Evolutionary conservation across 2,113 vertebrate genomes (phyloP), one percentile per base, ranked within the genome.

Genomic region (Brachyhypopomus occidentalis): DNA sequence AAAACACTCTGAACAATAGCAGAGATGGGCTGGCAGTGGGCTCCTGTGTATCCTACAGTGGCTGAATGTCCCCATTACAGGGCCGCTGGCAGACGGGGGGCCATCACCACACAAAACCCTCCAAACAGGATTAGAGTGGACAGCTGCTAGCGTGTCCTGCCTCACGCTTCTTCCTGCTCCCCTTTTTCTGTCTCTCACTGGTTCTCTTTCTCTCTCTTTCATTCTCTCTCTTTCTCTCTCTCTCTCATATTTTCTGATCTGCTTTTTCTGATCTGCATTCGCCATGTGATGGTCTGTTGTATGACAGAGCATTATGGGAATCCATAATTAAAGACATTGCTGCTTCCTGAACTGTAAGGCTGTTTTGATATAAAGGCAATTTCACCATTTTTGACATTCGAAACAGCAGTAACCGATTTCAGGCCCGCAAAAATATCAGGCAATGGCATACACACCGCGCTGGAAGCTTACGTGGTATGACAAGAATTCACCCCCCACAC

Each of bases 71-170:
- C 80, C 62, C 77, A 84, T 76, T 81, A 86, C 82, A 74, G 81
- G 82, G 83, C 58, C 48, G 63, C 76, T 79, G 84, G 59, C 84
- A 89, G 85, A 86, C 85, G 66, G 69, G 85, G 81, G 84, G 82
- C 86, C 80, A 75, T 79, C 78, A 83, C 38, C 79, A 77, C 74
- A 86, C 81, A 86, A 86, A 88, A 86, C 41, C 72, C 66, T 80
- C 84, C 67, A 81, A 92, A 88, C 85, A 85, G 90, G 90, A 92
- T 92, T 92, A 91, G 88, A 60, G 82, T 83, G 90, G 91, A 92
- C 92, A 94, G 92, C 92, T 92, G 92, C 91, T 88, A 79, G 88
- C 85, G 83, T 82, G 80, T 90, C 89, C 86, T 86, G 82, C 79
- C 41, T 90, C 80, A 87, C 88, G 85, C 79, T 84, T 83, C 89